These are phyloP conservation scores for Planiliza haematocheilus DNA, from an alignment of 2,113 vertebrate genomes.

Conservation along the genomic window DNA sequence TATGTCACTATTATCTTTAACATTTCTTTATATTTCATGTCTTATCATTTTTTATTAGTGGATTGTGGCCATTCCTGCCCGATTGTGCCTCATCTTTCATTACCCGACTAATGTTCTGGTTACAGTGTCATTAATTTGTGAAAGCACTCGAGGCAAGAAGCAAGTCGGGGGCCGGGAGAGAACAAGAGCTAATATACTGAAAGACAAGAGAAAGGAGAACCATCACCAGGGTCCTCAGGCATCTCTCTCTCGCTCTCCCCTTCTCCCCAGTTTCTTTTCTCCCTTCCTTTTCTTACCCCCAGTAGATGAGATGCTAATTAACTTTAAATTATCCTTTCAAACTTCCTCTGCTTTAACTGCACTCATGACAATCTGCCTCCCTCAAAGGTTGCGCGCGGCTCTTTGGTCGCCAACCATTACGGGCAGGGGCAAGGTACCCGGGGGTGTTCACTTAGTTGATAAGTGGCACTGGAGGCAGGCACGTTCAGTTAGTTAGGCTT, in stretches of 20 bases:
- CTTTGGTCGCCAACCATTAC: constrained; percentile 15
- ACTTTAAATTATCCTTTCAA: constrained; percentile 62
- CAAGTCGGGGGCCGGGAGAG: constrained; percentile 51
- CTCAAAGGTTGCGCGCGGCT: constrained; percentile 46
- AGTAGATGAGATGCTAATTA: constrained; percentile 71
- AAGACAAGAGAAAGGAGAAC: constrained; percentile 60
- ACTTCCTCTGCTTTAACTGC: constrained; percentile 47
- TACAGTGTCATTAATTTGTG: constrained; percentile 77
- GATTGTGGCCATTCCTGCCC: constrained; percentile 48
- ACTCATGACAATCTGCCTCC: constrained; percentile 43
- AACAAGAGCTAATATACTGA: constrained; percentile 61
- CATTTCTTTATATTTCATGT: constrained; percentile 36
- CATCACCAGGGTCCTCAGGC: constrained; percentile 57
- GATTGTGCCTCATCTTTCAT: constrained; percentile 67
- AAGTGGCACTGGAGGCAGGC: constrained; percentile 24
- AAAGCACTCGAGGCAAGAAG: constrained; percentile 66
- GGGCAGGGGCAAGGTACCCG: constrained; percentile 7
- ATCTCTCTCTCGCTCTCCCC: constrained; percentile 26
- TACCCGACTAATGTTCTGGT: constrained; percentile 74
- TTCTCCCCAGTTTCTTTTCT: constrained; percentile 30
- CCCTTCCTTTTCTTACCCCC: constrained; percentile 41
- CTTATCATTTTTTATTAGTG: constrained; percentile 48
- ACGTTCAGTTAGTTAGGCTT: constrained; percentile 36
- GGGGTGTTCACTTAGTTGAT: constrained; percentile 27
- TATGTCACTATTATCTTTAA: constrained; percentile 42